These are phyloP conservation scores for Stegostoma tigrinum DNA, from an alignment of 2,113 vertebrate species.

Conservation along the genomic window DNA sequence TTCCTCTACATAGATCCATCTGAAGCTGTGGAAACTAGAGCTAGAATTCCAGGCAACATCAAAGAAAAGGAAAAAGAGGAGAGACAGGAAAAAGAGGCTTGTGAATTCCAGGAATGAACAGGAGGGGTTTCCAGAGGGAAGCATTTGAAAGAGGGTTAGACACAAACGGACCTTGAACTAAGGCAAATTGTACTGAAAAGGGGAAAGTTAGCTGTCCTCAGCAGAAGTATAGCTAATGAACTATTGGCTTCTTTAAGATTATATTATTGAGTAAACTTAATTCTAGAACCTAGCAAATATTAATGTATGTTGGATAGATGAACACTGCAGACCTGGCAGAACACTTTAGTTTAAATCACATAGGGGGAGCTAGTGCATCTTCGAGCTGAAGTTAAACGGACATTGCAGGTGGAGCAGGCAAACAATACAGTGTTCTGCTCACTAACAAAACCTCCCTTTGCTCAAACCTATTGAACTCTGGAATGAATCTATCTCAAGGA, in stretches of 20 bases:
- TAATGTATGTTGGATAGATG: neutral
- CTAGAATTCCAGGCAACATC: no score
- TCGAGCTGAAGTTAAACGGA: neutral
- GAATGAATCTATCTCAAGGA: neutral
- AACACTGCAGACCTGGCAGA: neutral
- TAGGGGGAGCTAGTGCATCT: constrained; percentile 28
- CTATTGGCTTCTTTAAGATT: neutral
- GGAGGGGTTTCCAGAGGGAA: no score
- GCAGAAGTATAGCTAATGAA: neutral
- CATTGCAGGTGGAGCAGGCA: constrained; percentile 1
- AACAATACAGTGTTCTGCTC: neutral
- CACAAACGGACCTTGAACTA: no score
- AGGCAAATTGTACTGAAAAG: no score
- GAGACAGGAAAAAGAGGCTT: no score
- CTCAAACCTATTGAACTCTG: neutral
- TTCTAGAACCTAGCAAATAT: neutral
- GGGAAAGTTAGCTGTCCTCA: no score
- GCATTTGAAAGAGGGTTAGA: no score
- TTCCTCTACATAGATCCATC: no score
- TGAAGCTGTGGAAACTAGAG: no score
- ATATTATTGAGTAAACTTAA: neutral
- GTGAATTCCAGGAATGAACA: no score
- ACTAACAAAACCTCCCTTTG: neutral
- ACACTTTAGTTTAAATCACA: neutral
- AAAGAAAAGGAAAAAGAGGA: no score